A percentile compares a stretch with the other conserved stretches of the same genome.
Conservation (phyloP, 2,888 invertebrate genomes). For the Coronaproctus castanopsis region DNA sequence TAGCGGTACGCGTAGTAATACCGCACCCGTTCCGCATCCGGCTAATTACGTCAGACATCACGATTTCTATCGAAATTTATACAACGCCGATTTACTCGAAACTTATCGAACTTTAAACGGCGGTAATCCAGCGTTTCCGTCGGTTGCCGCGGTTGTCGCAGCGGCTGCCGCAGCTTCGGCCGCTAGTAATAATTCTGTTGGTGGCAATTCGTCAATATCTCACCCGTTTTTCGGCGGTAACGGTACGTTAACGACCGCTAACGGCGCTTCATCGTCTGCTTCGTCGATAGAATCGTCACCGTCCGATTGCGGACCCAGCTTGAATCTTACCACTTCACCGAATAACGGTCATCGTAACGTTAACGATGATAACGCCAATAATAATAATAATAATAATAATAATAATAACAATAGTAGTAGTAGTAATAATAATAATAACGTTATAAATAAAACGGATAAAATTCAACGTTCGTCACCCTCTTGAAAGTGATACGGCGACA, state of each 20-base stretch:
- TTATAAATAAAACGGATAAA: no score
- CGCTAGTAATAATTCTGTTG: slow-evolving; percentile 15
- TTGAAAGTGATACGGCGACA: no score
- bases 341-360: slow-evolving; percentile 15
- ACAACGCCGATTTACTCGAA: slow-evolving; percentile 48
- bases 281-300: slow-evolving; percentile 29
- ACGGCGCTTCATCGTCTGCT: slow-evolving; percentile 32
- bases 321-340: slow-evolving; percentile 12
- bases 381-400: no score
- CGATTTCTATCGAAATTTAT: slow-evolving; percentile 59
- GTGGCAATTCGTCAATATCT: no score
- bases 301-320: slow-evolving; percentile 22
- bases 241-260: slow-evolving; percentile 26
- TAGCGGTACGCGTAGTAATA: slow-evolving; percentile 10
- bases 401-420: no score
- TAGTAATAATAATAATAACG: no score
- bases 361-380: no score
- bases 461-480: no score
- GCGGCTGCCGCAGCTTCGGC: slow-evolving; percentile 23
- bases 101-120: slow-evolving; percentile 41
- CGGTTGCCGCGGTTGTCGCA: slow-evolving; percentile 25
- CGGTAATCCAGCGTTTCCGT: slow-evolving; percentile 22
- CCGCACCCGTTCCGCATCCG: slow-evolving; percentile 31
- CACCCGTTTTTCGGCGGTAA: slow-evolving; percentile 19
- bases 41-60: slow-evolving; percentile 49